phyloP scores from a whole-genome alignment of 1,140 invertebrate genomes.

The Condylostylus longicornis region DNA sequence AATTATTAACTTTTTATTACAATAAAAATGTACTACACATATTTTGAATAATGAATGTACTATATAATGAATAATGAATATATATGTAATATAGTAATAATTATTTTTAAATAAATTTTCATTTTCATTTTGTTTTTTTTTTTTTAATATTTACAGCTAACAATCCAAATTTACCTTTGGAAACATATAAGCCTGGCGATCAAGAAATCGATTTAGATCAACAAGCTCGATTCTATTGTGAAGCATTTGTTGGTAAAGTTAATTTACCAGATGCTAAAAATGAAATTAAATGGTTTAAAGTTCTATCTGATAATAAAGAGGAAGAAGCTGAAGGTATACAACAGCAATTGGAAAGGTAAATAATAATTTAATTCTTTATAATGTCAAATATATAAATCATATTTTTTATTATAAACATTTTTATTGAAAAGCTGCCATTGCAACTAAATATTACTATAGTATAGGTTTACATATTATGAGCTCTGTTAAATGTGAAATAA shows the following conservation, averaged over 20 bases:
- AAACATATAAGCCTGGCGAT: conserved; percentile 39
- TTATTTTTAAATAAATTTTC: too few species aligned
- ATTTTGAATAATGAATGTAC: too few species aligned
- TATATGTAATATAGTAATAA: too few species aligned
- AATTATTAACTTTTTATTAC: too few species aligned
- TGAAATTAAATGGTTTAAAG: conserved; percentile 4
- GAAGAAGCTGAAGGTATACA: neutral
- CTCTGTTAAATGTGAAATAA: too few species aligned
- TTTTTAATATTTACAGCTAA: conserved; percentile 36
- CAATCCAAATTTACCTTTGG: conserved; percentile 37
- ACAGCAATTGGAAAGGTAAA: neutral
- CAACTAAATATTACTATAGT: too few species aligned
- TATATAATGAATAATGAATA: too few species aligned
- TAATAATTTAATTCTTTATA: neutral
- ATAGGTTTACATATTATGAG: too few species aligned
- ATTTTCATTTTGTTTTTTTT: too few species aligned
- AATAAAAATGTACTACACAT: too few species aligned
- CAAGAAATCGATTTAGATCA: conserved; percentile 39
- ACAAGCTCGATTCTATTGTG: conserved; percentile 50
- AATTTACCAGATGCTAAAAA: conserved; percentile 2
- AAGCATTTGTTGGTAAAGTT: conserved; percentile 51
- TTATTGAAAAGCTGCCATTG: too few species aligned
- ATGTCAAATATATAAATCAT: neutral
- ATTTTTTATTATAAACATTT: too few species aligned
- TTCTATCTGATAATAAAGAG: neutral